phyloP scores from a whole-genome alignment of 2,113 vertebrate species.

The Oryzias melastigma region DNA sequence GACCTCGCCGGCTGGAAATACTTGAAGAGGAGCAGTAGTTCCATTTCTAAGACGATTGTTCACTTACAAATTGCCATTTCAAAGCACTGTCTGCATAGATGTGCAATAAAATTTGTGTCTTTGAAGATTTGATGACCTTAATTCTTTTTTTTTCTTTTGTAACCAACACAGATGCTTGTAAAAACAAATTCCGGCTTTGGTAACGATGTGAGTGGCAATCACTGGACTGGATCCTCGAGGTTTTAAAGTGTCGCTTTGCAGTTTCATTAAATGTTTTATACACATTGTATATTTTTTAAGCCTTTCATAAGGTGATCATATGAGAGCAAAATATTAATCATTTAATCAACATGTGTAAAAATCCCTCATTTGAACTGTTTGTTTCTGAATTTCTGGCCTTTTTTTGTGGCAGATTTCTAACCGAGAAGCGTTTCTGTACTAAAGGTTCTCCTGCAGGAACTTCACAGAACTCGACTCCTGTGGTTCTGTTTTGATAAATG shows the following conservation, averaged over 20 bases:
- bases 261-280: conserved; percentile 75
- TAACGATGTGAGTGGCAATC: conserved; percentile 40
- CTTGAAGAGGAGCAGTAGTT: conserved; percentile 81
- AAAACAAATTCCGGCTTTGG: conserved; percentile 63
- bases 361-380: conserved; percentile 28
- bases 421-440: conserved; percentile 21
- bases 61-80: conserved; percentile 70
- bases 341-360: conserved; percentile 56
- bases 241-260: conserved; percentile 50
- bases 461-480: conserved; percentile 1
- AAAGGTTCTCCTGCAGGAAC: conserved; percentile 45
- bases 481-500: conserved; percentile 51
- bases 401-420: conserved; percentile 33
- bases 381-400: conserved; percentile 40
- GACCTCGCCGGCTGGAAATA: conserved; percentile 90
- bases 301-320: conserved; percentile 68
- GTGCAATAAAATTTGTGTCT: conserved; percentile 94
- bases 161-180: conserved; percentile 67
- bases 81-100: conserved; percentile 88
- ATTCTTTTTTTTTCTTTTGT: conserved; percentile 59
- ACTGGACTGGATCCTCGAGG: conserved; percentile 54
- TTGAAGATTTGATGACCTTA: conserved; percentile 75
- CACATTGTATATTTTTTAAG: conserved; percentile 76
- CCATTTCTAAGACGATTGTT: conserved; percentile 54
- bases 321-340: conserved; percentile 56